Evolutionary conservation across 2,888 invertebrate species (phyloP).

Genomic region (Drosophila quinaria): DNA sequence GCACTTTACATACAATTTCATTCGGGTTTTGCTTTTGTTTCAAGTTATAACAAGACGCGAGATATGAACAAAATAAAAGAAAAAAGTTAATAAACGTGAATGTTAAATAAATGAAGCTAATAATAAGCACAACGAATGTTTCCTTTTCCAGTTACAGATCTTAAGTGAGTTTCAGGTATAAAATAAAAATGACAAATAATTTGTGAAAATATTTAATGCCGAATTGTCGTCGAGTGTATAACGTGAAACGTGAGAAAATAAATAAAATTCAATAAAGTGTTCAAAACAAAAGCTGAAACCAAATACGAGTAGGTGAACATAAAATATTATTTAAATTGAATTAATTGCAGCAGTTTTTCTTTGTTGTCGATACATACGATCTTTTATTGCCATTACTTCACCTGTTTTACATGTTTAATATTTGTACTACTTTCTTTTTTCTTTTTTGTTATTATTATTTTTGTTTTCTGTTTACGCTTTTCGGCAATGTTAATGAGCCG

Average conservation of each 20-base stretch:
- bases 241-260: conserved; percentile 17
- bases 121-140: conserved; percentile 36
- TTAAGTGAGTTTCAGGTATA: conserved; percentile 43
- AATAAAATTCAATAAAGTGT: conserved; percentile 8
- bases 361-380: background rate
- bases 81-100: conserved; percentile 33
- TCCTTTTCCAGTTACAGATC: conserved; percentile 29
- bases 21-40: conserved; percentile 19
- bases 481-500: conserved; percentile 29
- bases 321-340: conserved; percentile 3
- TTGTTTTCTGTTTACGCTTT: conserved; percentile 25
- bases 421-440: conserved; percentile 38
- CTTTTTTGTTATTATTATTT: conserved; percentile 2
- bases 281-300: background rate
- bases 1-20: background rate
- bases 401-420: conserved; percentile 20
- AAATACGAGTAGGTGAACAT: conserved; percentile 12
- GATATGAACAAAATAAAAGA: conserved; percentile 2
- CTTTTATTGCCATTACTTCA: background rate
- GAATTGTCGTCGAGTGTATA: conserved; percentile 39
- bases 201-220: conserved; percentile 41
- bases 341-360: conserved; percentile 5
- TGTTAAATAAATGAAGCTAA: conserved; percentile 49
- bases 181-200: conserved; percentile 47
- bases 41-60: conserved; percentile 24